Evolutionary conservation across 2,888 invertebrate species (phyloP).

Genomic region (Lithophane semibrunnea): DNA sequence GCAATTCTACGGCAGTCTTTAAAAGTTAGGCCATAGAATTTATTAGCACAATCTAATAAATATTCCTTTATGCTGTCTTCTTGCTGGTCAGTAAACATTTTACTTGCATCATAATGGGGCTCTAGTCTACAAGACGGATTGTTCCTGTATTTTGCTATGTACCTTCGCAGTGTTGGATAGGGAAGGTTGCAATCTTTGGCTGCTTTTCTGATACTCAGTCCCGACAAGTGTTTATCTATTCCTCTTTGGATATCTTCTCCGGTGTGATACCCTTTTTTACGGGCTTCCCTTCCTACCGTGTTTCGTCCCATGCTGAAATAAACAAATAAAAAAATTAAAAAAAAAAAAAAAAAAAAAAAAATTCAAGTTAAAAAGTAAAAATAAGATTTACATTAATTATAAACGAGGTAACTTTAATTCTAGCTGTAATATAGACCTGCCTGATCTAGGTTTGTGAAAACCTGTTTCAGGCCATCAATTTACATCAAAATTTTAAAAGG

Average conservation of each 20-base stretch:
- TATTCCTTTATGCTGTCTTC: conserved; percentile 5
- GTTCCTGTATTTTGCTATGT: neutral
- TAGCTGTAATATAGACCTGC: no score
- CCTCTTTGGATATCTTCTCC: neutral
- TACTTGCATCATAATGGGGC: neutral
- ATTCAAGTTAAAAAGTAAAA: no score
- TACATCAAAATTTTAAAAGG: no score
- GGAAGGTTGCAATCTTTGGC: conserved; percentile 6
- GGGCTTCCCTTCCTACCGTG: neutral
- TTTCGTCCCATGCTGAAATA: no score
- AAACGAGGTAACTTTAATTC: no score
- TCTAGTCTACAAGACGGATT: neutral
- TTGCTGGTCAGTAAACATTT: neutral
- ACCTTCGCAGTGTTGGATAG: neutral
- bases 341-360: no score
- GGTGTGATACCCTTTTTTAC: neutral
- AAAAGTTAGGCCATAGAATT: conserved; percentile 2
- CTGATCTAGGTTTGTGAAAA: no score
- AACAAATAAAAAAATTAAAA: no score
- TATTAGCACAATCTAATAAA: no score
- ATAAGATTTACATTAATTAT: no score
- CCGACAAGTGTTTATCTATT: neutral
- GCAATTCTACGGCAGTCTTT: neutral
- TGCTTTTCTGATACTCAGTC: conserved; percentile 1
- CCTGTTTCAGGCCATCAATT: no score